These are phyloP conservation scores for Heliothis peltigera DNA, from an alignment of 2,888 invertebrate genomes.

Conservation along the genomic window DNA sequence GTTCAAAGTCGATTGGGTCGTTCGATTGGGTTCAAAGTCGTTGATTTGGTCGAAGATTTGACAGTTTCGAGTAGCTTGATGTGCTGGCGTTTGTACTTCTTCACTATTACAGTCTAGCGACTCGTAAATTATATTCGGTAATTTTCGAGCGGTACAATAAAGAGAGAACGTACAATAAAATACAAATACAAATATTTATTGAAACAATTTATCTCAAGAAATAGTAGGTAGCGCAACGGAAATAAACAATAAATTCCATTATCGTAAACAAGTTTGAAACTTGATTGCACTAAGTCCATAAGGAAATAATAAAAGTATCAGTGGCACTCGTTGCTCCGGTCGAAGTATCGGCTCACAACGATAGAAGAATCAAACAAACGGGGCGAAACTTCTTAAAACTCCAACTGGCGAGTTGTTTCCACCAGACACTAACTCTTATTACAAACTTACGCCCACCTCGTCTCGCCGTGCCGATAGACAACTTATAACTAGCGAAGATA, in stretches of 20 bases:
- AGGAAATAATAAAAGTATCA: constrained; percentile 85
- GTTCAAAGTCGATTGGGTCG: too few relatives aligned
- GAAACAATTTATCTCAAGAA: constrained; percentile 25
- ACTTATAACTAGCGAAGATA: constrained; percentile 77
- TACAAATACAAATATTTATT: constrained; percentile 7
- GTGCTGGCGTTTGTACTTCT: too few relatives aligned
- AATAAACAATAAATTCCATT: constrained; percentile 71
- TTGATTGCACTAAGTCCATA: constrained; percentile 75
- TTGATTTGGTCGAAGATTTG: too few relatives aligned
- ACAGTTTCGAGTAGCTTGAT: too few relatives aligned
- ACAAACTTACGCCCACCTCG: constrained; percentile 75
- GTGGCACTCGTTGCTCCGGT: constrained; percentile 70
- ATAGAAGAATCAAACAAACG: constrained; percentile 83
- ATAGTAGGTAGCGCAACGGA: constrained; percentile 53
- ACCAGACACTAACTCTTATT: constrained; percentile 80
- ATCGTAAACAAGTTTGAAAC: constrained; percentile 68
- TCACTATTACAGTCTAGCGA: too few relatives aligned
- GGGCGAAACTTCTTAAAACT: constrained; percentile 79
- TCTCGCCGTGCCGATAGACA: constrained; percentile 62
- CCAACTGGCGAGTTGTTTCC: constrained; percentile 68
- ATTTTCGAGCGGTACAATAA: too few relatives aligned
- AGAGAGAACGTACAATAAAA: too few relatives aligned
- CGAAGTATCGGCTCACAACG: constrained; percentile 72
- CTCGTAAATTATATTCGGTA: too few relatives aligned
- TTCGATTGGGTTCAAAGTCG: too few relatives aligned